A percentile compares a stretch with the other conserved stretches of the same genome.
Conservation (phyloP, 2,113 vertebrate genomes). For the Boulengeromyrus knoepffleri region DNA sequence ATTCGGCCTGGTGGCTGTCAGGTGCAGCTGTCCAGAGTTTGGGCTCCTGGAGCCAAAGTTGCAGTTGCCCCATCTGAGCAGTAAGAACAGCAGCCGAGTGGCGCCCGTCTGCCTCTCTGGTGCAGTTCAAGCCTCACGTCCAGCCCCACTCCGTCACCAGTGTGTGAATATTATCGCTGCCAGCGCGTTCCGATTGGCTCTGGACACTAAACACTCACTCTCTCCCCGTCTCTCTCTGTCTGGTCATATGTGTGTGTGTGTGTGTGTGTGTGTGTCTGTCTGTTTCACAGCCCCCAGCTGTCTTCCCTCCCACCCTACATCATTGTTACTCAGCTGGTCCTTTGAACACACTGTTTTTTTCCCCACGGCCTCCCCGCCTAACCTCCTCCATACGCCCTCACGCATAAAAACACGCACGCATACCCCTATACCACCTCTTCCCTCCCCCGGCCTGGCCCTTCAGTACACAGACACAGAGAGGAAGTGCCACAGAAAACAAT, state of each 20-base stretch:
- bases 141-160: slow-evolving; percentile 59
- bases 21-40: slow-evolving; percentile 43
- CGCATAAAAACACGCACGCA: not conserved
- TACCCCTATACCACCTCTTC: not conserved
- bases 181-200: slow-evolving; percentile 69
- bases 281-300: slow-evolving; percentile 32
- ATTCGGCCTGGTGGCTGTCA: slow-evolving; percentile 36
- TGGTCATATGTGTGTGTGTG: slow-evolving; percentile 18
- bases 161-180: slow-evolving; percentile 50
- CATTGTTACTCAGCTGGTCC: not conserved
- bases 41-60: slow-evolving; percentile 46
- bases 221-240: slow-evolving; percentile 19
- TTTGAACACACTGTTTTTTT: not conserved
- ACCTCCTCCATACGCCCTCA: not conserved
- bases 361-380: not conserved
- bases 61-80: slow-evolving; percentile 62
- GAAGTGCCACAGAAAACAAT: not conserved
- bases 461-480: not conserved
- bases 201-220: slow-evolving; percentile 52
- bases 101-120: slow-evolving; percentile 31
- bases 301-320: not conserved
- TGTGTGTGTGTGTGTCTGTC: slow-evolving; percentile 13
- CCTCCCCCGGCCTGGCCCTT: not conserved
- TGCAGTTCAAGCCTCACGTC: slow-evolving; percentile 44
- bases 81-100: slow-evolving; percentile 17